phyloP scores from a whole-genome alignment of 2,797 vertebrate species.

The Sarcophilus harrisii region DNA sequence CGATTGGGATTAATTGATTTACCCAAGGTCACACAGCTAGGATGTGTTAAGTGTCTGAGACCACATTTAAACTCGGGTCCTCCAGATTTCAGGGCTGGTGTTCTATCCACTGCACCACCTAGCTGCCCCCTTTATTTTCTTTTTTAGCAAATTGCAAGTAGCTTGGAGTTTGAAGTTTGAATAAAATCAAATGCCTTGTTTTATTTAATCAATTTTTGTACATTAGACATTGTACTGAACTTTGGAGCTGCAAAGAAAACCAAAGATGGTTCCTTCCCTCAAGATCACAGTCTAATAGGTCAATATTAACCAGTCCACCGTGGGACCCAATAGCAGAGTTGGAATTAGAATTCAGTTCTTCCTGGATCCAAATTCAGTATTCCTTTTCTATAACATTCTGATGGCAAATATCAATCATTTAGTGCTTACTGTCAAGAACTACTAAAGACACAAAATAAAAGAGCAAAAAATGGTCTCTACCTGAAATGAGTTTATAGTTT shows the following conservation, averaged over 20 bases:
- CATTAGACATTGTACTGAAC: background rate
- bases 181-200: background rate
- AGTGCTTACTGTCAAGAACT: background rate
- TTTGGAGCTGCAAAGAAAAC: background rate
- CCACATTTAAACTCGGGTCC: no score
- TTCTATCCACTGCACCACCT: no score
- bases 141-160: background rate
- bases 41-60: no score
- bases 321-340: background rate
- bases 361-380: rapidly evolving
- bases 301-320: rapidly evolving
- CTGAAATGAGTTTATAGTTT: background rate
- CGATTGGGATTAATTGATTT: no score
- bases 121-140: background rate
- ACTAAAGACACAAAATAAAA: background rate
- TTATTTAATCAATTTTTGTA: background rate
- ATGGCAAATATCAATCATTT: background rate
- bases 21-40: no score
- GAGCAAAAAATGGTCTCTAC: background rate
- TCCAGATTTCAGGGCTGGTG: no score
- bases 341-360: rapidly evolving
- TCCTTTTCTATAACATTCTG: background rate
- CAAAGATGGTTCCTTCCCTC: background rate
- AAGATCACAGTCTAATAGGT: background rate
- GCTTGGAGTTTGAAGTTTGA: background rate